Base-by-base conservation (phyloP, 37 sponge, comb jelly and placozoan species). In the Hormiphora californensis region DNA sequence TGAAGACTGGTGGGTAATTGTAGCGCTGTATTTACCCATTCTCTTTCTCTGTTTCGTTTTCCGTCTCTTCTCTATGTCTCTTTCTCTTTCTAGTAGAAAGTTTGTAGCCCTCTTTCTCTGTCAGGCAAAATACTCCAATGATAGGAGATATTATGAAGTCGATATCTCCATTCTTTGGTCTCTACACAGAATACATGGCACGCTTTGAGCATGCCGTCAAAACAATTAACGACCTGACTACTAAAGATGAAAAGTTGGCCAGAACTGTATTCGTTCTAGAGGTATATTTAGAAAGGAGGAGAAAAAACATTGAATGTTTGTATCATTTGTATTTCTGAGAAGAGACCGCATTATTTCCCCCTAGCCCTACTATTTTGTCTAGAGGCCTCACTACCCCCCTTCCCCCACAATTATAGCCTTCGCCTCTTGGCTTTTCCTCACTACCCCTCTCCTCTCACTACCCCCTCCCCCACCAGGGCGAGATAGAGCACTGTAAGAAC, bases 161-260 rank as follows among this genome's bases (percentile, higher is more conserved):
- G 28, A 73, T 73, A 40, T 43, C 81, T 2, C 81, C 81, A 43
- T 73, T 43, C 81, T 73, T 73, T 17, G 46, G 43, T 4, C 81
- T 73, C 2, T 73, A 73, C 44, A 73, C 81, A 22, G 81, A 73
- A 43, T 73, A 73, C 81, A 73, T 73, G 81, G 81, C 81, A n/a
- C 40, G 43, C 28, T 73, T 73, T 33, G 81, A 73, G 46, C 40
- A 39, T 19, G 81, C 81, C 46, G 25, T 73, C 5, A 73, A 73
- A 46, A 73, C 81, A 1, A 43, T 73, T 28, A 73, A 73, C 25
- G 81, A 73, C 5, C 40, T 73, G 81, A 27, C 36, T 40, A 46
- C 81, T 33, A 73, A 73, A 33, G 43, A 73, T 36, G 81, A 73
- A 22, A 41, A 73, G 17, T 73, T 73, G 46, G 21, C 43, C 5